These are phyloP conservation scores for Physella acuta DNA, from an alignment of 1,140 invertebrate genomes.

Conservation along the genomic window DNA sequence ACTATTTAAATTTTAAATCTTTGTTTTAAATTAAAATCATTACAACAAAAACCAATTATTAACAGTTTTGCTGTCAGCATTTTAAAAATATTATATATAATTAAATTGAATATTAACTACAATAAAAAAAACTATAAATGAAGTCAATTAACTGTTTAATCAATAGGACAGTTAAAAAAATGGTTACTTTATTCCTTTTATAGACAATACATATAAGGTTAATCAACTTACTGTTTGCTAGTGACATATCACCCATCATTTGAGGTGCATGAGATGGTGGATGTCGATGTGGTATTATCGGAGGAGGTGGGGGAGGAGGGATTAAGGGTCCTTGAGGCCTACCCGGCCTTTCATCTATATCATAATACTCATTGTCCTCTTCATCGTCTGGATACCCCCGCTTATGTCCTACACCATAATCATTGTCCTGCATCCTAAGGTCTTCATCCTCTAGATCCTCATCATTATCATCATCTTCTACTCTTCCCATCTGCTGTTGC, in stretches of 20 bases:
- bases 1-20: too few species aligned
- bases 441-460: conserved; percentile 2
- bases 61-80: too few species aligned
- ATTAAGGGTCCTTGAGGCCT: conserved; percentile 12
- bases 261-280: background rate
- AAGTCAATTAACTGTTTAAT: too few species aligned
- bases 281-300: background rate
- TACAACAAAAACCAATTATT: too few species aligned
- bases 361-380: conserved; percentile 6
- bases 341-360: conserved; percentile 22
- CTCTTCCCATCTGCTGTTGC: background rate
- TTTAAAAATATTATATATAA: too few species aligned
- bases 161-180: too few species aligned
- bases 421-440: background rate
- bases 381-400: background rate
- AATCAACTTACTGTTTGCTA: background rate
- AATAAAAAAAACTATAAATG: too few species aligned
- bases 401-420: background rate
- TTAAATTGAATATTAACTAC: too few species aligned
- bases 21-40: too few species aligned
- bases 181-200: too few species aligned
- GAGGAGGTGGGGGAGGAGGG: conserved; percentile 19
- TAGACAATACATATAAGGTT: too few species aligned
- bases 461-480: background rate
- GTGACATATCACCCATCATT: background rate